These are phyloP conservation scores for Luehdorfia chinensis DNA, from an alignment of 1,140 invertebrate species.

Conservation along the genomic window DNA sequence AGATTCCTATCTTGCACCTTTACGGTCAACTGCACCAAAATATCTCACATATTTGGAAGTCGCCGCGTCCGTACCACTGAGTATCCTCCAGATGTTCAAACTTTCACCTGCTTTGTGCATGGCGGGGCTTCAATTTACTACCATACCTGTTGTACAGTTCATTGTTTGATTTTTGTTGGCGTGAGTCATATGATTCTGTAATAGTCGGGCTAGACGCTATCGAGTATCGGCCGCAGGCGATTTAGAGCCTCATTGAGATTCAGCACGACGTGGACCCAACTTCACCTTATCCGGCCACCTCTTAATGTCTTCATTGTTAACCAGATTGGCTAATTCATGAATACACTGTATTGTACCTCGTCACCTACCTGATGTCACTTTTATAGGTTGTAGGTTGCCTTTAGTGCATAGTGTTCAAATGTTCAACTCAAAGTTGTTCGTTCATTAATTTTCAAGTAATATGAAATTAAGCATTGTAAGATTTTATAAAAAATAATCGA, in stretches of 20 bases:
- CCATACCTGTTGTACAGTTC: slow-evolving; percentile 31
- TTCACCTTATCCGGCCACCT: slow-evolving; percentile 60
- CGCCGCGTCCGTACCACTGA: slow-evolving; percentile 2
- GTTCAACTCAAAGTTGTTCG: too few relatives aligned
- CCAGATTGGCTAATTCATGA: slow-evolving; percentile 48
- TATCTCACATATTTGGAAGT: slow-evolving; percentile 6
- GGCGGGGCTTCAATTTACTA: slow-evolving; percentile 18
- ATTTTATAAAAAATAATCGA: too few relatives aligned
- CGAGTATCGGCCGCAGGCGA: slow-evolving; percentile 23
- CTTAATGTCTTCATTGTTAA: slow-evolving; percentile 70
- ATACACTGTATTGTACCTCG: slow-evolving; percentile 39
- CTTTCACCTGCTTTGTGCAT: slow-evolving; percentile 15
- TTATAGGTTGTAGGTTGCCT: slow-evolving; percentile 4
- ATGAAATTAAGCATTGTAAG: too few relatives aligned
- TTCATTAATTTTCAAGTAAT: too few relatives aligned
- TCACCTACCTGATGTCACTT: too few relatives aligned
- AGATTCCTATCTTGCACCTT: slow-evolving; percentile 4
- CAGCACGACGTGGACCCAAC: slow-evolving; percentile 56
- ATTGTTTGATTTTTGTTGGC: slow-evolving; percentile 40
- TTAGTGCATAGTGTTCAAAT: not conserved
- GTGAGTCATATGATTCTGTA: slow-evolving; percentile 43
- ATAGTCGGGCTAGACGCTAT: slow-evolving; percentile 34
- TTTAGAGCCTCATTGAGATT: slow-evolving; percentile 55
- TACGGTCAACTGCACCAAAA: not conserved
- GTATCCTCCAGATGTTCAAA: slow-evolving; percentile 14